Conservation (phyloP, 2,113 vertebrate species). For the Albula glossodonta region DNA sequence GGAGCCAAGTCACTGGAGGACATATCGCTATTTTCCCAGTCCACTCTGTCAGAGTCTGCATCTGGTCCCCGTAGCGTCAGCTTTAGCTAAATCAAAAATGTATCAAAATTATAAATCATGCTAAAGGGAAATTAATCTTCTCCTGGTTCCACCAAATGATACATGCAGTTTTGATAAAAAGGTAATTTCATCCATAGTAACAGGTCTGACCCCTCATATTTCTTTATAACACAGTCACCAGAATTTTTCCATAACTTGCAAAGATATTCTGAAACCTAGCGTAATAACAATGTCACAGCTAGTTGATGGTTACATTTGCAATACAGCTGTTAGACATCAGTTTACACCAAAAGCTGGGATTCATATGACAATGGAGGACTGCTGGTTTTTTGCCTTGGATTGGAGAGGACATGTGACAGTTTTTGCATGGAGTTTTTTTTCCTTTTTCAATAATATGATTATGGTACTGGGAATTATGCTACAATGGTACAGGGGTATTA, state of each 20-base stretch:
- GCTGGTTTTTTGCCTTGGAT: neutral
- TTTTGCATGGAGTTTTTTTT: neutral
- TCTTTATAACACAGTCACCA: neutral
- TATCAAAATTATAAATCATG: neutral
- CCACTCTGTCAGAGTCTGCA: neutral
- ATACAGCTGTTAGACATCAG: neutral
- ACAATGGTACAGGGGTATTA: no score
- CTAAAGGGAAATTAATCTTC: neutral
- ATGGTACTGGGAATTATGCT: no score
- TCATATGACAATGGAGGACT: neutral
- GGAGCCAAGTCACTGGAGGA: constrained; percentile 10
- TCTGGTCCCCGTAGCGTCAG: neutral
- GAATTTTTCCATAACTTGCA: neutral
- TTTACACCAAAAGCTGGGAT: neutral
- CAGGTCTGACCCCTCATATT: neutral
- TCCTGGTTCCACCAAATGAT: neutral
- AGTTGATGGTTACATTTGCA: neutral
- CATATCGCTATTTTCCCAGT: neutral
- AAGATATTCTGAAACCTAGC: neutral
- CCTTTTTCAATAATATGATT: no score
- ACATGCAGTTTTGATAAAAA: neutral
- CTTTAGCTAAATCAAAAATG: neutral
- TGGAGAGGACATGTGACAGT: constrained; percentile 1
- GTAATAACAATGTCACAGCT: neutral
- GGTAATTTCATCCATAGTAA: neutral